These are phyloP conservation scores for Epicauta chinensis DNA, from an alignment of 1,140 invertebrate genomes.

Conservation along the genomic window DNA sequence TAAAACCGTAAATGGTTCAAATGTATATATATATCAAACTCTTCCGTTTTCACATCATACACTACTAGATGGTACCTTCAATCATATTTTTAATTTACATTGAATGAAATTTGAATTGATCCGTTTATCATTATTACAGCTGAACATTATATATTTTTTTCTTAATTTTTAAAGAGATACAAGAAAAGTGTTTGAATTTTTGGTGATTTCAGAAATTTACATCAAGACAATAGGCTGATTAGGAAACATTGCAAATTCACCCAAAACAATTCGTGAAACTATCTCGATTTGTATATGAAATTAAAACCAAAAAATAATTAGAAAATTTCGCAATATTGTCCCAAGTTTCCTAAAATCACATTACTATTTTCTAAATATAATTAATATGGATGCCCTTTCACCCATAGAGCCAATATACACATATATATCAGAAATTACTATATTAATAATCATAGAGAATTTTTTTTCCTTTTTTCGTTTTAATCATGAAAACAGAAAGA, in stretches of 20 bases:
- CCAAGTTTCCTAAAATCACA: conserved; percentile 34
- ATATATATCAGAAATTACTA: conserved; percentile 31
- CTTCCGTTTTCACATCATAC: conserved; percentile 32
- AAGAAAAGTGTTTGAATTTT: conserved; percentile 19
- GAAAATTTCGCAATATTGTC: conserved; percentile 24
- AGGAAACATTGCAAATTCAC: conserved; percentile 5
- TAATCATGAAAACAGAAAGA: conserved; percentile 20
- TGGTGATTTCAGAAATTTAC: conserved; percentile 32
- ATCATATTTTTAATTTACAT: conserved; percentile 10
- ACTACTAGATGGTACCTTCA: conserved; percentile 17
- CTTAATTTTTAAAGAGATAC: conserved; percentile 27
- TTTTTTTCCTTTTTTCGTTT: not conserved
- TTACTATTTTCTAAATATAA: conserved; percentile 32
- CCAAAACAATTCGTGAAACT: conserved; percentile 6
- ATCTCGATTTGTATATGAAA: too few species aligned
- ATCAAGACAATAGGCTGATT: conserved; percentile 29
- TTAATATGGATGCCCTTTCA: conserved; percentile 36
- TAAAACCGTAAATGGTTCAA: conserved; percentile 26
- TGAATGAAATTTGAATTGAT: conserved; percentile 14
- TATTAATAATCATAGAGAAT: conserved; percentile 20
- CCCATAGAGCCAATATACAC: conserved; percentile 40
- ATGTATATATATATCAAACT: conserved; percentile 33
- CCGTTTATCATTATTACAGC: conserved; percentile 21
- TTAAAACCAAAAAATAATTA: conserved; percentile 1
- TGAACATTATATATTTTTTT: conserved; percentile 35